A percentile compares a stretch with the other conserved stretches of the same genome.
These are phyloP conservation scores for Irena cyanogastra DNA, from an alignment of 2,113 vertebrate genomes.

Conservation along the genomic window DNA sequence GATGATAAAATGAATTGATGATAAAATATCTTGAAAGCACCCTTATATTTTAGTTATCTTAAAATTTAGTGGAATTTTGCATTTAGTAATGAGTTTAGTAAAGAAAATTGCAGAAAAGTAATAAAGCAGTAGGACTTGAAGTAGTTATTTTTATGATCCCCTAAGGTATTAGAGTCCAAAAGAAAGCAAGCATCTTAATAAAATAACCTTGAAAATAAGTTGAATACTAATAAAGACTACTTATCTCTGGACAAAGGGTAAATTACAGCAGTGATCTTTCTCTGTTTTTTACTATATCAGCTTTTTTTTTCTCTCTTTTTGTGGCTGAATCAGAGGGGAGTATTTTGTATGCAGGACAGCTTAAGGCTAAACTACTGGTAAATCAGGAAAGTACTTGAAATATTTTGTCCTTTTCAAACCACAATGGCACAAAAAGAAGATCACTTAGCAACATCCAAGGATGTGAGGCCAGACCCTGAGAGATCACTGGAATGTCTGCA, in stretches of 20 bases:
- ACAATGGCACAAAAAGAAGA: not conserved
- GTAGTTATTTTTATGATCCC: not conserved
- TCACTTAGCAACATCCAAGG: conserved; percentile 6
- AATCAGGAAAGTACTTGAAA: not conserved
- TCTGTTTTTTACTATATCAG: not conserved
- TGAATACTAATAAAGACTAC: not conserved
- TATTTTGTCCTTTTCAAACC: conserved; percentile 1
- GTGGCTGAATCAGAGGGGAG: not conserved
- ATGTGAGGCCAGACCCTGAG: not conserved
- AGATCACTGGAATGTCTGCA: not conserved
- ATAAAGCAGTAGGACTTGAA: not conserved
- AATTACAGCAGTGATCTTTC: not conserved
- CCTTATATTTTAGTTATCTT: not conserved
- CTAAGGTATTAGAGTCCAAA: not conserved
- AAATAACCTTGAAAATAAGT: not conserved
- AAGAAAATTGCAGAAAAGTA: not conserved
- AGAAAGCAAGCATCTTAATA: not conserved
- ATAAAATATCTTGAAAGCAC: not conserved
- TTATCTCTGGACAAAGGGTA: not conserved
- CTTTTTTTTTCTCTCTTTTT: not conserved
- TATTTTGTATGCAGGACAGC: not conserved
- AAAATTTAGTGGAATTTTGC: not conserved
- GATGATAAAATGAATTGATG: not conserved
- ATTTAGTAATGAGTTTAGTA: not conserved
- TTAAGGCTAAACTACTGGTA: not conserved